A percentile compares a stretch with the other conserved stretches of the same genome.
Evolutionary conservation across 2,888 invertebrate species (phyloP).

Genomic region (Poecilus cupreus): DNA sequence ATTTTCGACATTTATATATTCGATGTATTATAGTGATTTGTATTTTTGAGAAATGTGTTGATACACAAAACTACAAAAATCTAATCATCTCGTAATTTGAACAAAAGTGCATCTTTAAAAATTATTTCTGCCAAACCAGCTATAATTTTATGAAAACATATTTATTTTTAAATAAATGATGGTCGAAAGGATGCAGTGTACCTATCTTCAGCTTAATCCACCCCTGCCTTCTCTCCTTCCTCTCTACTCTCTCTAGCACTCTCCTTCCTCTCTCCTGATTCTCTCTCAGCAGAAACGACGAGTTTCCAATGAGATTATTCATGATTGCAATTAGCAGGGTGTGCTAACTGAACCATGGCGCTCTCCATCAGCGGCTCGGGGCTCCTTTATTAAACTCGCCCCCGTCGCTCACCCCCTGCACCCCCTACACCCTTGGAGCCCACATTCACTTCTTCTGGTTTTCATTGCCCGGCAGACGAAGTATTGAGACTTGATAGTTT

Average conservation of each 20-base stretch:
- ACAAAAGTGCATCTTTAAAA: too few relatives aligned
- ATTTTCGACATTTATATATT: too few relatives aligned
- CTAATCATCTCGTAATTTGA: too few relatives aligned
- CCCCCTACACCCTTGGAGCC: constrained; percentile 1
- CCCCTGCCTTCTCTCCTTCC: neutral
- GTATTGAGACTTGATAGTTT: too few relatives aligned
- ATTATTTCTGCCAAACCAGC: too few relatives aligned
- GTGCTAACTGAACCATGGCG: constrained; percentile 59
- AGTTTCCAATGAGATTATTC: constrained; percentile 59
- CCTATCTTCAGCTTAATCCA: too few relatives aligned
- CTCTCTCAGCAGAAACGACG: constrained; percentile 10
- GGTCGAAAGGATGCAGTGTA: too few relatives aligned
- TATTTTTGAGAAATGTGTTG: too few relatives aligned
- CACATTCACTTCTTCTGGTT: neutral
- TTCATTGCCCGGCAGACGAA: neutral
- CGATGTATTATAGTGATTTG: too few relatives aligned
- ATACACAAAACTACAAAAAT: too few relatives aligned
- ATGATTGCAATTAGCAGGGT: constrained; percentile 60
- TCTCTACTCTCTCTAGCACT: neutral
- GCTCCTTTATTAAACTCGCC: constrained; percentile 54
- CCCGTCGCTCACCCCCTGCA: neutral
- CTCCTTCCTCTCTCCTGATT: neutral
- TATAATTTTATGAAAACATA: too few relatives aligned
- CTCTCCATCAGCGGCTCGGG: constrained; percentile 46
- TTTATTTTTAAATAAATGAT: too few relatives aligned